Base-by-base conservation (phyloP, 1,140 invertebrate species). In the Drosophila asahinai region DNA sequence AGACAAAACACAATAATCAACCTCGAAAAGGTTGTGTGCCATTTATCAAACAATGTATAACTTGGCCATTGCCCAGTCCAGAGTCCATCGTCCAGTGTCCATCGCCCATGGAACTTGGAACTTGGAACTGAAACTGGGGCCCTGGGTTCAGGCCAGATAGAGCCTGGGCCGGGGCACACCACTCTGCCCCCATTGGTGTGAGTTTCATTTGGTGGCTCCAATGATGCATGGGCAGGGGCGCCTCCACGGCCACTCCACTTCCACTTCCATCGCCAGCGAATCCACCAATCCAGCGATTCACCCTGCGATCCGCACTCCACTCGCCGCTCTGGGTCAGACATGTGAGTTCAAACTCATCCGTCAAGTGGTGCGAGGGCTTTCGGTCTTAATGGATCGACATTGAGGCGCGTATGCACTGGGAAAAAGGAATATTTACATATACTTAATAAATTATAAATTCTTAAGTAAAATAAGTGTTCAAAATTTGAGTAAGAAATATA, bases 281-380 rank as follows among this genome's bases (percentile, higher is more conserved):
- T 73, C 25, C 64, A 61, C 58, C 58, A 49, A 59, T 60, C 62
- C 62, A 38, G 54, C 62, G 40, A 65, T 45, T 45, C 65, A 47
- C 60, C 25, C 36, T 75, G 75, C 64, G 48, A 68, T 71, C 64
- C 70, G 67, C 70, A 72, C 42, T 36, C 33, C 54, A 71, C 52
- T 71, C 80, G 25, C 67, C 68, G 52, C 80, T 47, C 61, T 90
- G 84, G 89, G 89, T 91, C 89, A 91, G 83, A 91, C 81, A 91
- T 83, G 79, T 81, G 83, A 91, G 89, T 91, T 91, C 89, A 91
- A 91, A 89, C 89, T 77, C 89, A 91, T 91, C 89, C 89, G 89
- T 91, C 89, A 91, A 91, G 82, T 91, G 89, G 75, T 76, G 75
- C 74, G 79, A 77, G 80, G 77, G 83, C 80, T 86, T 83, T 83